These are phyloP conservation scores for Hydropsyche betteni DNA, from an alignment of 2,888 invertebrate species.

Conservation along the genomic window DNA sequence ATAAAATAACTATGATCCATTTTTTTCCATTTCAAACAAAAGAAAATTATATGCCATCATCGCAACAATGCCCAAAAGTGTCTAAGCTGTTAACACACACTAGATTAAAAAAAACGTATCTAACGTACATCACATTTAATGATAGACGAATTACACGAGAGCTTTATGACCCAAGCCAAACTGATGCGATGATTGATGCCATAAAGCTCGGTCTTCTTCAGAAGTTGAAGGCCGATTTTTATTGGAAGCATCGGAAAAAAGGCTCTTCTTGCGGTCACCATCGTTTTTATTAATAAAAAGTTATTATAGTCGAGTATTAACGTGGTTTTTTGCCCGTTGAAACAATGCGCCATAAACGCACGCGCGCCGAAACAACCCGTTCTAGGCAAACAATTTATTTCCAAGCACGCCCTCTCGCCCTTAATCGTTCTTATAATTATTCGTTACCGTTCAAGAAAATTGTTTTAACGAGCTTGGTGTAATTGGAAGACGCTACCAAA, in stretches of 20 bases:
- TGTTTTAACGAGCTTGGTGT: slow-evolving; percentile 18
- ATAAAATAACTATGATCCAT: neutral
- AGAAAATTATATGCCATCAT: neutral
- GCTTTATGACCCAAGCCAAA: slow-evolving; percentile 46
- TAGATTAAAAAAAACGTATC: slow-evolving; percentile 28
- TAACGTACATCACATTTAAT: slow-evolving; percentile 46
- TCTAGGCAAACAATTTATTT: slow-evolving; percentile 52
- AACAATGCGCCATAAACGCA: slow-evolving; percentile 50
- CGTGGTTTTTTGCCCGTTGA: slow-evolving; percentile 10
- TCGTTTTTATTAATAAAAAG: slow-evolving; percentile 22
- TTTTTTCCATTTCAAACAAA: too few species aligned
- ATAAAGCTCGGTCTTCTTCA: slow-evolving; percentile 49
- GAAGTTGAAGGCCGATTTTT: slow-evolving; percentile 46
- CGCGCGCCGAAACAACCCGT: slow-evolving; percentile 43
- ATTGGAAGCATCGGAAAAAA: slow-evolving; percentile 44
- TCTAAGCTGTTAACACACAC: slow-evolving; percentile 11
- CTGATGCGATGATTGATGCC: slow-evolving; percentile 50
- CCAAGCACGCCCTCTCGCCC: slow-evolving; percentile 43
- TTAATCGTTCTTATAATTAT: slow-evolving; percentile 40
- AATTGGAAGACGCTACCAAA: slow-evolving; percentile 29
- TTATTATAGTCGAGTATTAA: slow-evolving; percentile 19
- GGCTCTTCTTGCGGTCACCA: slow-evolving; percentile 40
- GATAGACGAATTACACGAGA: slow-evolving; percentile 50
- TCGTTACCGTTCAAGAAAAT: slow-evolving; percentile 20
- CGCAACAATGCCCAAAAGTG: slow-evolving; percentile 14